Evolutionary conservation across 2,888 invertebrate genomes (phyloP).

Genomic region (Ecdyonurus torrentis): DNA sequence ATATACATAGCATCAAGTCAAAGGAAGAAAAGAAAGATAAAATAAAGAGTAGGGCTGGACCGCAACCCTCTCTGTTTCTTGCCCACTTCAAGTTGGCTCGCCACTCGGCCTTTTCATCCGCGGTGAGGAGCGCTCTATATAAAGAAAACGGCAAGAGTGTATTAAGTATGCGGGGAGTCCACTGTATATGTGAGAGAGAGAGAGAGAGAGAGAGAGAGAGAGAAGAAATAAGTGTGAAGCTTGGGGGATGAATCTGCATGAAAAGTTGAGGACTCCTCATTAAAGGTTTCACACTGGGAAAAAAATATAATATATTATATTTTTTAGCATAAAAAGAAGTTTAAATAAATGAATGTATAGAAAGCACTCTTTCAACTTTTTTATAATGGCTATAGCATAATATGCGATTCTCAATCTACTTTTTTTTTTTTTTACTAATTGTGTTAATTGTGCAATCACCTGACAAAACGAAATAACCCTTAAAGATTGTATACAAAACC

Average conservation of each 20-base stretch:
- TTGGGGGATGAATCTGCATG: too few relatives aligned
- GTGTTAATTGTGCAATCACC: not conserved
- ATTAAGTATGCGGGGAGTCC: not conserved
- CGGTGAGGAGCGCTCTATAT: too few relatives aligned
- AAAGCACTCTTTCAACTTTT: not conserved
- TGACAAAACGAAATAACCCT: too few relatives aligned
- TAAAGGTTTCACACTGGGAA: conserved; percentile 1
- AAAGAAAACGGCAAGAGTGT: too few relatives aligned
- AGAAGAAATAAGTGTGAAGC: not conserved
- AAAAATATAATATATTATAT: too few relatives aligned
- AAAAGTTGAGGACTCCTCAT: not conserved
- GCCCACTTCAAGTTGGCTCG: too few relatives aligned
- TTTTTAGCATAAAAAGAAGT: too few relatives aligned
- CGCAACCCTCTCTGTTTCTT: not conserved
- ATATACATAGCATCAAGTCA: too few relatives aligned
- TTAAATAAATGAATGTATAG: not conserved
- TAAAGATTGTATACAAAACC: too few relatives aligned
- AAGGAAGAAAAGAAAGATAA: too few relatives aligned
- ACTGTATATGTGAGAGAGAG: not conserved
- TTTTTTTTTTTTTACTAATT: too few relatives aligned
- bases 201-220: not conserved
- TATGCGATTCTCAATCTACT: not conserved
- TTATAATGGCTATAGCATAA: not conserved
- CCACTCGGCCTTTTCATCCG: conserved; percentile 2
- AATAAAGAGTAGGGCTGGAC: not conserved